Base-by-base conservation (phyloP, 1,140 invertebrate genomes). In the Drosophila kurseongensis region DNA sequence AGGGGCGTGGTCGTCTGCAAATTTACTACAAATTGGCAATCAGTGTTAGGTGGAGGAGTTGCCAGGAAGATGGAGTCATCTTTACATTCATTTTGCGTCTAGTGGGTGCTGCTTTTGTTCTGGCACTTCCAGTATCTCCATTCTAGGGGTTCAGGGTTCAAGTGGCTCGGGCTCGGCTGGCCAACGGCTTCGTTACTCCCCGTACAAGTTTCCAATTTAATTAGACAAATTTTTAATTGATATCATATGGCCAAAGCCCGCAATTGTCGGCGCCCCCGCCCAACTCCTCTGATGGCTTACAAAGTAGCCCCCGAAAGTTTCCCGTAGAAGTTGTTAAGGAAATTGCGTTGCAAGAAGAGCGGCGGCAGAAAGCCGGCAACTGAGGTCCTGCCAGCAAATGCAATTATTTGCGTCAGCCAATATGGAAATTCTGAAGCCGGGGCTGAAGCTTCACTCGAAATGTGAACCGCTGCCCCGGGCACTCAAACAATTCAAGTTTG, bases 161-260 rank as follows among this genome's bases (percentile, higher is more conserved):
- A 89, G 83, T 82, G 79, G 61, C 72, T 80, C 42, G 54, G 65
- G 61, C 72, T 80, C 42, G 54, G 65, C 73, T 66, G 54, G 60
- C 80, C 82, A 78, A 57, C 59, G 75, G 78, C 83, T 61, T 82
- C 78, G 78, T 86, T 88, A 78, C 68, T 29, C 7, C 66, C 51
- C 42, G 52, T 69, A 71, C 80, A 89, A 89, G 75, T 88, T 88
- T 85, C 77, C 69, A 89, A 89, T 89, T 84, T 84, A 89, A 89
- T 89, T 89, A 89, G 85, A 89, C 84, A 89, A 90, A 89, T 90
- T 89, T 80, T 84, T 89, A 89, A 89, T 89, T 89, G 84, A 89
- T 89, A 89, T 89, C 84, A 89, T 89, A 89, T 90, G 84, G 85
- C 84, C 79, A 62, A 74, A 67, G 69, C 77, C 59, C 47, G 32